A percentile compares a stretch with the other conserved stretches of the same genome.
phyloP scores from a whole-genome alignment of 2,797 vertebrate species.

The Merluccius polli region DNA sequence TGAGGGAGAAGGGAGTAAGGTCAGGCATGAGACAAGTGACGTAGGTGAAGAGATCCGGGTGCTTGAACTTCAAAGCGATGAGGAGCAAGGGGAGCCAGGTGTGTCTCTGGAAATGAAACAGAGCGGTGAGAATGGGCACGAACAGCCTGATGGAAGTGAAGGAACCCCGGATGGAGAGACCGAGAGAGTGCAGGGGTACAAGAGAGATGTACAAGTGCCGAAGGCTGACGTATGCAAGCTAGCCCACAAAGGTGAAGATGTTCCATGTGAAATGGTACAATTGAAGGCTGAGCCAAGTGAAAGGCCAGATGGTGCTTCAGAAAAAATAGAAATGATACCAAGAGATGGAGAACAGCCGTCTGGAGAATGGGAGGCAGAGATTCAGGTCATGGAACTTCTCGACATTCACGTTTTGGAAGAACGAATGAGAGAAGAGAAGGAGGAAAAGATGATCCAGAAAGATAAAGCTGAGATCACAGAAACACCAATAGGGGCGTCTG shows the following conservation, averaged over 20 bases:
- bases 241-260: constrained; percentile 25
- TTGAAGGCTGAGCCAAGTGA: neutral
- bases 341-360: constrained; percentile 32
- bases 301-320: neutral
- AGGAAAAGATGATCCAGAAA: neutral
- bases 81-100: neutral
- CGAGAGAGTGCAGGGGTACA: constrained; percentile 9
- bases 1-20: neutral
- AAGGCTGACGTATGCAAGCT: neutral
- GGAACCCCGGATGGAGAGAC: constrained; percentile 6
- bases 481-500: neutral
- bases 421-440: neutral
- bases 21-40: neutral
- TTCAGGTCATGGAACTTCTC: neutral
- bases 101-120: neutral
- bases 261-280: constrained; percentile 48
- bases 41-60: neutral
- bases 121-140: neutral
- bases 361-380: constrained; percentile 4
- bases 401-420: neutral
- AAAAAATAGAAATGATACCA: neutral
- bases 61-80: neutral
- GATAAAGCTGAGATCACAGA: neutral
- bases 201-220: neutral
- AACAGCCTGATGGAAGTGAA: neutral